Evolutionary conservation across 2,797 vertebrate genomes (phyloP), one percentile per base, ranked within the genome.

Genomic region (Decapterus maruadsi): DNA sequence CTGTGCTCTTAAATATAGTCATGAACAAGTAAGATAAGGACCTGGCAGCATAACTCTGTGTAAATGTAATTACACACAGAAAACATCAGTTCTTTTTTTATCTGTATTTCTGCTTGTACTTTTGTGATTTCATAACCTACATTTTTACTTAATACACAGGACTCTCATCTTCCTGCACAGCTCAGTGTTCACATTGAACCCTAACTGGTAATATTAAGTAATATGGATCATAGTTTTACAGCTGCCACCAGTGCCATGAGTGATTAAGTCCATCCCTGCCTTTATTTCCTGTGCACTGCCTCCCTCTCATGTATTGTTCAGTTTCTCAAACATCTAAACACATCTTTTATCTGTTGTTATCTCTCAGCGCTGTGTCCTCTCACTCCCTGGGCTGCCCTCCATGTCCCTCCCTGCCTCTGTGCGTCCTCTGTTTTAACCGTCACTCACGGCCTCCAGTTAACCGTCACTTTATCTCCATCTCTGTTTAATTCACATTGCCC

Each of bases 221-320:
- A n/a, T 59, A 13, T 34, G 38, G 76, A 62, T 71, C 17, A 56
- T 82, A 60, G 50, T 85, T 90, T 87, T 75, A 64, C 40, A 48
- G 20, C 56, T 56, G 77, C 56, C n/a, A 17, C 58, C 64, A 64
- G 22, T 20, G 45, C 20, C 17, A 51, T 10, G 10, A 0, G 10
- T 58, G 34, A 11, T 20, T 17, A 60, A 67, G 38, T 60, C 22
- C 8, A 54, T 57, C 40, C 68, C 36, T 45, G 8, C 7, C 19
- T 50, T 19, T 53, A 13, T 71, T 66, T 58, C 31, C 48, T 66
- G 29, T 46, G 2, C 34, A 46, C 46, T 40, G 51, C 56, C 56
- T 64, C 36, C 31, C 31, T 72, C 62, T 42, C 20, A 17, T 59
- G 20, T 60, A 36, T 22, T 63, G 19, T 69, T 72, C 8, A 26